A percentile compares a stretch with the other conserved stretches of the same genome.
Evolutionary conservation across 2,797 vertebrate genomes (phyloP).

Genomic region (Sebastes glaucus): DNA sequence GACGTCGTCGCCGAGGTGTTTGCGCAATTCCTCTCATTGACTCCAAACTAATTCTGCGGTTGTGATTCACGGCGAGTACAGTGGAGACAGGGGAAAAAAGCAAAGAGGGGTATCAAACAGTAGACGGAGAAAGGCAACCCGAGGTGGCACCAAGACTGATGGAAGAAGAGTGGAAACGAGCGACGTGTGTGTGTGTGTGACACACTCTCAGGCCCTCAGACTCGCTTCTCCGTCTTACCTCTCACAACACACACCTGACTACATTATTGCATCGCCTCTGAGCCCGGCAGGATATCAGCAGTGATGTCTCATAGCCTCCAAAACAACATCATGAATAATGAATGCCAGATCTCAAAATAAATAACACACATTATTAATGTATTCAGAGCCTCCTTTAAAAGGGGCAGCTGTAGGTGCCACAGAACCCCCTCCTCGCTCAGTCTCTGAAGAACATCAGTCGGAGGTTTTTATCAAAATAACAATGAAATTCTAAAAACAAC

Average conservation of each 20-base stretch:
- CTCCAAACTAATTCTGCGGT: constrained; percentile 9
- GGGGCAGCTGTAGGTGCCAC: constrained; percentile 45
- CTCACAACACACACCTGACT: constrained; percentile 45
- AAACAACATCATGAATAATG: constrained; percentile 76
- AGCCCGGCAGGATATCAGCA: constrained; percentile 58
- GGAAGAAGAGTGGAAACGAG: constrained; percentile 22
- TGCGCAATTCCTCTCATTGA: constrained; percentile 16
- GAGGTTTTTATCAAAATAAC: constrained; percentile 13
- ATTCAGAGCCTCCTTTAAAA: constrained; percentile 59
- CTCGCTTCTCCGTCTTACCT: constrained; percentile 18
- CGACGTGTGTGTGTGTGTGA: constrained; percentile 4
- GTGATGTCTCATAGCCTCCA: constrained; percentile 59
- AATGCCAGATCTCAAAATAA: constrained; percentile 74
- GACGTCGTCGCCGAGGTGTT: constrained; percentile 28
- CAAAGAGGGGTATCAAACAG: constrained; percentile 24
- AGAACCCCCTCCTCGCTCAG: not conserved
- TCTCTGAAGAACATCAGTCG: constrained; percentile 10
- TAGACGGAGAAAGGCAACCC: constrained; percentile 17
- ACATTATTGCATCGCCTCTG: constrained; percentile 50
- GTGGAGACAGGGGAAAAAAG: not conserved
- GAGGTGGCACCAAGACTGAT: constrained; percentile 30
- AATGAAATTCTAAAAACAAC: not conserved
- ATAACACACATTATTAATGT: constrained; percentile 71
- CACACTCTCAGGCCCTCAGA: constrained; percentile 10
- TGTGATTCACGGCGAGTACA: not conserved